Percentiles rank a stretch among this genome's conserved stretches.
Conservation (phyloP, 2,797 vertebrate species). For the Selene dorsalis region DNA sequence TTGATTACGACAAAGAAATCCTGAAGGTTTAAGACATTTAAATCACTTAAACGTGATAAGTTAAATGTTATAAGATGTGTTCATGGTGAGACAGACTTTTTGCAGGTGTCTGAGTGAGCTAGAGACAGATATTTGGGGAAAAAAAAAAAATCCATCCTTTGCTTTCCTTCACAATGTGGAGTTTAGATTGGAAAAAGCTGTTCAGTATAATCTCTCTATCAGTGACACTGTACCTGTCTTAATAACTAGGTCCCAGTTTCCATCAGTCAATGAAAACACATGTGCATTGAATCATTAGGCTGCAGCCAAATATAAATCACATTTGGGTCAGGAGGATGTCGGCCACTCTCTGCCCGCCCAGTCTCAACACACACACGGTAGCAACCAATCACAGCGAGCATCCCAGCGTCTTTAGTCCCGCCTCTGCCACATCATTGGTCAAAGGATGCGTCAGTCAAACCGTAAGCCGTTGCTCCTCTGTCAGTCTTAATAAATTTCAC, state of each 20-base stretch:
- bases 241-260: not conserved
- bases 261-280: constrained; percentile 12
- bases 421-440: constrained; percentile 67
- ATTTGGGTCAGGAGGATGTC: constrained; percentile 74
- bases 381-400: constrained; percentile 66
- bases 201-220: too few species aligned
- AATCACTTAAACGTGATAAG: not conserved
- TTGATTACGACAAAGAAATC: not conserved
- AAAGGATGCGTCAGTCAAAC: constrained; percentile 66
- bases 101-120: not conserved
- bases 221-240: not conserved
- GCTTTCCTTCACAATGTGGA: too few species aligned
- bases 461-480: constrained; percentile 55
- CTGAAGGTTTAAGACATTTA: not conserved
- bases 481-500: constrained; percentile 39
- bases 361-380: constrained; percentile 5
- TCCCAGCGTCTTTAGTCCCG: constrained; percentile 49
- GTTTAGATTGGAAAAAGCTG: too few species aligned
- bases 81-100: not conserved
- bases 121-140: not conserved
- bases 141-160: too few species aligned
- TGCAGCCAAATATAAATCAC: constrained; percentile 27
- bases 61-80: not conserved
- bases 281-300: constrained; percentile 13
- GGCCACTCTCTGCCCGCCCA: constrained; percentile 38